Conservation (phyloP, 2,113 vertebrate genomes). For the Verasper variegatus region DNA sequence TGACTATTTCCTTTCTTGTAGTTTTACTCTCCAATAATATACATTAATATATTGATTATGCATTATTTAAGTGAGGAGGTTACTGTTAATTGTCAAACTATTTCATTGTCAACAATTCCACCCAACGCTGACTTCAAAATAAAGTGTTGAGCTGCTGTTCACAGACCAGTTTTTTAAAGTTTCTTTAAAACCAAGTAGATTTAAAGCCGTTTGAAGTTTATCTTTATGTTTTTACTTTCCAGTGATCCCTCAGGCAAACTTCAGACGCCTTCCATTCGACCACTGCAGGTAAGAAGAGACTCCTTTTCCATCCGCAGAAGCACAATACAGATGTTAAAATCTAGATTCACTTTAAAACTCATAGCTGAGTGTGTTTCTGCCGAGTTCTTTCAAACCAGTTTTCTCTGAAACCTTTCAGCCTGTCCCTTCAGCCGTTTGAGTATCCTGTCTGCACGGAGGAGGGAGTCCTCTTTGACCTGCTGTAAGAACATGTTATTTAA, state of each 20-base stretch:
- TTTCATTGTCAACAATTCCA: too few species aligned
- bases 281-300: constrained; percentile 90
- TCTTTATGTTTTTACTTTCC: constrained; percentile 37
- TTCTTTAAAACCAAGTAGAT: too few species aligned
- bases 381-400: background rate
- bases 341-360: background rate
- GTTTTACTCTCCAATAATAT: too few species aligned
- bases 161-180: too few species aligned
- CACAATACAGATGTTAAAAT: too few species aligned
- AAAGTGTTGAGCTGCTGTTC: too few species aligned
- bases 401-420: constrained; percentile 75
- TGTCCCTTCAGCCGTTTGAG: constrained; percentile 95
- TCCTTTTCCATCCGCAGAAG: too few species aligned
- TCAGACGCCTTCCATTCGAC: constrained; percentile 93
- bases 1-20: too few species aligned
- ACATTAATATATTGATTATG: too few species aligned
- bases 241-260: constrained; percentile 92
- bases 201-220: background rate
- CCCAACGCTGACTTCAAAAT: too few species aligned
- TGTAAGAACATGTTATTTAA: constrained; percentile 72
- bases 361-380: background rate
- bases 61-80: too few species aligned
- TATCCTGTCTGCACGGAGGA: constrained; percentile 95
- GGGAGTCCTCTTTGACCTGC: constrained; percentile 92
- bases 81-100: too few species aligned